phyloP scores from a whole-genome alignment of 2,797 vertebrate genomes.

The Adelosebastes latens region DNA sequence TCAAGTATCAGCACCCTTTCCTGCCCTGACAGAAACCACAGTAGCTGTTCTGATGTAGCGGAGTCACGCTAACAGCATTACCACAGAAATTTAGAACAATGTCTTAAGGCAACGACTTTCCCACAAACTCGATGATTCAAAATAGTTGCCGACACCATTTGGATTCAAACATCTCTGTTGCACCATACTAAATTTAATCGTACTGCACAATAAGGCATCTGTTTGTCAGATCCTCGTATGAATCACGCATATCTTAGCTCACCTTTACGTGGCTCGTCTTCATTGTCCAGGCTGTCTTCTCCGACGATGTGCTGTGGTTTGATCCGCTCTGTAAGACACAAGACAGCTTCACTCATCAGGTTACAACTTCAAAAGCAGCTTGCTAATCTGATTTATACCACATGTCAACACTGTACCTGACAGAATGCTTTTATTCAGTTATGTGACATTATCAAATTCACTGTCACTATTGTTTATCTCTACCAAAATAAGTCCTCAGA shows the following conservation, averaged over 20 bases:
- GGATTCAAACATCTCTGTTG: background rate
- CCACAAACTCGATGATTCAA: background rate
- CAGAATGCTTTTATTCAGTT: background rate
- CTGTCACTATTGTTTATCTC: slow-evolving; percentile 8
- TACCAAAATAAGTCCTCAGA: background rate
- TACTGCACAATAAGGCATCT: background rate
- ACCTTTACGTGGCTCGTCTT: slow-evolving; percentile 93
- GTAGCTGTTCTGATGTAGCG: background rate
- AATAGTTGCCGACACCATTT: background rate
- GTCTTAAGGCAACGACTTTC: background rate
- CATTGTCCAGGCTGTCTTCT: slow-evolving; percentile 90
- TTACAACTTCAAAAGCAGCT: background rate
- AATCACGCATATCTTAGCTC: slow-evolving; percentile 51
- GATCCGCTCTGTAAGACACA: slow-evolving; percentile 88
- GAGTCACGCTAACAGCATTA: background rate
- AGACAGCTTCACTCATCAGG: slow-evolving; percentile 1
- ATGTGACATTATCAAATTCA: slow-evolving; percentile 40
- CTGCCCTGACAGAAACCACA: background rate
- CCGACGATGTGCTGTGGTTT: slow-evolving; percentile 93
- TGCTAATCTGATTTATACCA: background rate
- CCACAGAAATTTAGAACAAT: background rate
- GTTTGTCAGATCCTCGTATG: background rate
- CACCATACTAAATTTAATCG: background rate
- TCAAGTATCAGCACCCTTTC: background rate
- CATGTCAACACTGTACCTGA: background rate